Evolutionary conservation across 1,140 invertebrate species (phyloP).

Genomic region (Paralvinella palmiformis): DNA sequence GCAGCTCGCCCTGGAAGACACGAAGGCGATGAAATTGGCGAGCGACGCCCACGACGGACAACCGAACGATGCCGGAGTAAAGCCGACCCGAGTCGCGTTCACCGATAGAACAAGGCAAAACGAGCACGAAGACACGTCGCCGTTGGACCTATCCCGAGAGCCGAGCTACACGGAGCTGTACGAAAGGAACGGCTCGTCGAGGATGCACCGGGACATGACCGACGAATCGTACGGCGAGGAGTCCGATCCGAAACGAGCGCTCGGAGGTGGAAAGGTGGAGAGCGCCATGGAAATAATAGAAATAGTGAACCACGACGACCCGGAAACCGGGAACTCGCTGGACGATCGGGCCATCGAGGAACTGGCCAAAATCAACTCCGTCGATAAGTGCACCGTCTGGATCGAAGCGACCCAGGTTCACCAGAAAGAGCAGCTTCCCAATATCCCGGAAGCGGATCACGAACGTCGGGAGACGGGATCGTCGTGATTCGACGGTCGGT

Average conservation of each 20-base stretch:
- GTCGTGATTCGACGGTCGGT: no score
- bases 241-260: constrained; percentile 2
- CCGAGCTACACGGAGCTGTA: neutral
- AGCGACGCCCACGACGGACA: neutral
- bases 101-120: neutral
- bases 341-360: constrained; percentile 28
- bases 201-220: neutral
- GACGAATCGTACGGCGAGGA: neutral
- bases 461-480: no score
- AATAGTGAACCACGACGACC: constrained; percentile 22
- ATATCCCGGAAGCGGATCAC: no score
- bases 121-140: neutral
- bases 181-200: neutral
- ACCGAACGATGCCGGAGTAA: neutral
- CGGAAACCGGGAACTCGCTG: neutral
- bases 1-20: neutral
- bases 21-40: neutral
- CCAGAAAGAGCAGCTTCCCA: no score
- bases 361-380: constrained; percentile 24
- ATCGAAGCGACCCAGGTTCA: constrained; percentile 23
- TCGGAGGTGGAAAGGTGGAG: constrained; percentile 23
- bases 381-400: constrained; percentile 34
- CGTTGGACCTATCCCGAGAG: neutral
- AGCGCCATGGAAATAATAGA: constrained; percentile 27
- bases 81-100: neutral